Evolutionary conservation across 1,140 invertebrate genomes (phyloP), one percentile per base, ranked within the genome.

Genomic region (Linepithema humile): DNA sequence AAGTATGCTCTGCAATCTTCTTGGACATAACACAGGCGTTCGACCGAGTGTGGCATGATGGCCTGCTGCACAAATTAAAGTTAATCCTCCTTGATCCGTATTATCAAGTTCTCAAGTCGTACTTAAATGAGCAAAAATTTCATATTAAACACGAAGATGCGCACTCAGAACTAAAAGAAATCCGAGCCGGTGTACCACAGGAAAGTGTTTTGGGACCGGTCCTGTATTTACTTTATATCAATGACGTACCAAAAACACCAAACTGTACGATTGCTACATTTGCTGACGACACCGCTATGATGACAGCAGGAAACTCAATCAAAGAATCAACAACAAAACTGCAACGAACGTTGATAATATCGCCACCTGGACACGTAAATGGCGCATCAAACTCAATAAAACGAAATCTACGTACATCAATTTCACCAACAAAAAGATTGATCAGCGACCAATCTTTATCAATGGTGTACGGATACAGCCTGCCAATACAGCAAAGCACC

Each of bases 331-430:
- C 26, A 1, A 38, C 32, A 0, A 20, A 50, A 10, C 15, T 70
- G 5, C 67, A 70, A 53, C 5, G 0, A 20, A 2, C 48, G 0
- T 73, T 69, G 40, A 35, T 77, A 48, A 72, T 62, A 67, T 92
- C 0, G 53, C 82, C 32, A 6, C 74, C 0, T 92, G 87, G 91
- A 53, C 57, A 9, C 62, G 87, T 0, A 89, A 75, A 40, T 92
- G 91, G 91, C 64, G 75, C 60, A 90, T 91, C 9, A 88, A 89
- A 82, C 78, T 89, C 0, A 91, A 92, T 29, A 43, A 12, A 6
- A 26, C 3, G 1, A 70, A 70, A 32, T 53, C 67, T 10, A 74
- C 78, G 0, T 86, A 88, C n/a, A 74, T 92, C 15, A 90, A 80
- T 0, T 90, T 91, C 70, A 88, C 90, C 10, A 83, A 85, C 17